Base-by-base conservation (phyloP, 2,888 invertebrate genomes). In the Andrena dorsata region DNA sequence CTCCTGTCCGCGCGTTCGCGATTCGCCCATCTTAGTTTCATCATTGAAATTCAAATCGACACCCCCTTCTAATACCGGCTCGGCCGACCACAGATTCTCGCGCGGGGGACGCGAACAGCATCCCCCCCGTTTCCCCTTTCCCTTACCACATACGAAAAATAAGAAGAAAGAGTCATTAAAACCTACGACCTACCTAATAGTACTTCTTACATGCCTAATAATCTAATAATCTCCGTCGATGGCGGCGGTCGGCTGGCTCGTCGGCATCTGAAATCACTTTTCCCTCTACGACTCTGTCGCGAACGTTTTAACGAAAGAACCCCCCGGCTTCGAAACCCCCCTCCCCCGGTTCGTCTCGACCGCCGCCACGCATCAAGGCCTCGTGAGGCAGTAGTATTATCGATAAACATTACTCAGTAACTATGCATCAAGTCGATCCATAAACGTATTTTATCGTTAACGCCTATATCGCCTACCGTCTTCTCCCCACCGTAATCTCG, bases 211-310 rank as follows among this genome's bases (percentile, higher is more conserved):
- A 63, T 87, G 76, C 76, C 86, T 89, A 88, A 86, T 88, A 92
- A 91, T 86, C 92, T 94, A 94, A 90, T 93, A 93, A 93, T 94
- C 94, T 94, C 94, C 90, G 91, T 90, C 77, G 84, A 90, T 90
- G 90, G 90, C 90, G 89, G 88, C 90, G 90, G 90, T 84, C 90
- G 82, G 66, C 86, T 79, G 81, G 82, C 82, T 60, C 60, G 70
- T 71, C 66, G 53, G 30, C 63, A 28, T 64, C 51, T 26, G 35
- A 78, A 66, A 68, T 56, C 32, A 16, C 20, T 56, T 47, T 10
- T 30, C 41, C 53, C 23, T 20, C 30, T 61, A 10, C 35, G 49
- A 20, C 7, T 32, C 16, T 26, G 26, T 28, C 58, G 63, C 79
- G 69, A 51, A 26, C 69, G 64, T 65, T 64, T 16, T n/a, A 53